Percentiles rank a stretch among this genome's conserved stretches.
phyloP scores from a whole-genome alignment of 2,113 vertebrate genomes.

The Rhinopithecus roxellana region DNA sequence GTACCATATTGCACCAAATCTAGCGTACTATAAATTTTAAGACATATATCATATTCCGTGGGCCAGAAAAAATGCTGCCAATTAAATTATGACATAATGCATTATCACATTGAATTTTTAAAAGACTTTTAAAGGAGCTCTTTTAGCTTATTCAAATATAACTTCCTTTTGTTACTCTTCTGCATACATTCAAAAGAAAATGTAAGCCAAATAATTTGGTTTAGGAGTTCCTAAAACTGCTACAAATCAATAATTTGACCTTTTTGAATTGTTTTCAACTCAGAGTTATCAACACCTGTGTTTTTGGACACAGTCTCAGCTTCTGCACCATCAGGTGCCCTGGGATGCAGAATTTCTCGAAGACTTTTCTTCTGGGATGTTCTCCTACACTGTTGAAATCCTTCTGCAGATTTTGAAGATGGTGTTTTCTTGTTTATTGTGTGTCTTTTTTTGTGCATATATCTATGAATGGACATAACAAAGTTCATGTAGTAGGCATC shows the following conservation, averaged over 20 bases:
- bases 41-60: background rate
- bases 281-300: background rate
- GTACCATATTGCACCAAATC: background rate
- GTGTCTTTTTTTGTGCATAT: background rate
- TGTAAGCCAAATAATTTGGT: background rate
- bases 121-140: background rate
- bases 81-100: background rate
- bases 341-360: conserved; percentile 16
- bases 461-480: background rate
- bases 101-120: conserved; percentile 15
- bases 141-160: conserved; percentile 42
- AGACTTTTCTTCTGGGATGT: conserved; percentile 20
- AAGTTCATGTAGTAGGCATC: background rate
- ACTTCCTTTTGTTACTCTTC: background rate
- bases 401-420: background rate
- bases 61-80: background rate
- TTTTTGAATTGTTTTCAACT: conserved; percentile 5
- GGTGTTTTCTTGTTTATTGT: background rate
- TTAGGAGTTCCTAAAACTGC: background rate
- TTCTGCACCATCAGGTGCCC: background rate
- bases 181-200: conserved; percentile 4
- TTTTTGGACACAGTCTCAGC: background rate
- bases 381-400: background rate
- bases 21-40: background rate
- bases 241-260: background rate